Conservation (phyloP, 30 jellyfish, hydroid and myxozoan genomes). For the Aurelia sp. region DNA sequence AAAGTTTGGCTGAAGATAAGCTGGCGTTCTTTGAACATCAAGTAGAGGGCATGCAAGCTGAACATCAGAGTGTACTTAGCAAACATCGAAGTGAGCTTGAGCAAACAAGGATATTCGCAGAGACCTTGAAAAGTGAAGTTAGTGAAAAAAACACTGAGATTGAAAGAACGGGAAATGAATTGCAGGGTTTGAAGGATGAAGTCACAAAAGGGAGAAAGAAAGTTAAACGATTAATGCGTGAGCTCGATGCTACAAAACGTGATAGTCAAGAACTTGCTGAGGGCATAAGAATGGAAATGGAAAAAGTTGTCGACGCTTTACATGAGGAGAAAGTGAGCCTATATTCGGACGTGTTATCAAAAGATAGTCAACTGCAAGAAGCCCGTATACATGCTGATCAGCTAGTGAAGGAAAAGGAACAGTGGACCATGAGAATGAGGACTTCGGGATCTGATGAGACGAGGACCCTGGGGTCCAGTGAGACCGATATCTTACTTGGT, state of each 20-base stretch:
- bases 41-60: conserved; percentile 39
- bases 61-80: conserved; percentile 4
- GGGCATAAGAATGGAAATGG: conserved; percentile 39
- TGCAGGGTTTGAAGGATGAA: conserved; percentile 10
- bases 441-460: conserved; percentile 1
- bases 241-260: conserved; percentile 31
- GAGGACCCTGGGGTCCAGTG: neutral
- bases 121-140: conserved; percentile 4
- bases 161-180: neutral
- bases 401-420: conserved; percentile 62
- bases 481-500: conserved; percentile 17
- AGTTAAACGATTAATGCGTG: conserved; percentile 14
- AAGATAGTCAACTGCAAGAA: conserved; percentile 64
- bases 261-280: conserved; percentile 35
- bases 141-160: conserved; percentile 15
- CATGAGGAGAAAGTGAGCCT: conserved; percentile 42
- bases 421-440: conserved; percentile 34
- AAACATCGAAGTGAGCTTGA: conserved; percentile 37
- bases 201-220: conserved; percentile 10
- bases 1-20: conserved; percentile 37
- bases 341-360: conserved; percentile 41
- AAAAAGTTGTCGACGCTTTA: conserved; percentile 39
- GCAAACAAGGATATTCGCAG: conserved; percentile 1
- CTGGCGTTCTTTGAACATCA: conserved; percentile 62
- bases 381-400: conserved; percentile 58